Conservation (phyloP, 2,797 vertebrate genomes). For the Corythornis leucogaster region DNA sequence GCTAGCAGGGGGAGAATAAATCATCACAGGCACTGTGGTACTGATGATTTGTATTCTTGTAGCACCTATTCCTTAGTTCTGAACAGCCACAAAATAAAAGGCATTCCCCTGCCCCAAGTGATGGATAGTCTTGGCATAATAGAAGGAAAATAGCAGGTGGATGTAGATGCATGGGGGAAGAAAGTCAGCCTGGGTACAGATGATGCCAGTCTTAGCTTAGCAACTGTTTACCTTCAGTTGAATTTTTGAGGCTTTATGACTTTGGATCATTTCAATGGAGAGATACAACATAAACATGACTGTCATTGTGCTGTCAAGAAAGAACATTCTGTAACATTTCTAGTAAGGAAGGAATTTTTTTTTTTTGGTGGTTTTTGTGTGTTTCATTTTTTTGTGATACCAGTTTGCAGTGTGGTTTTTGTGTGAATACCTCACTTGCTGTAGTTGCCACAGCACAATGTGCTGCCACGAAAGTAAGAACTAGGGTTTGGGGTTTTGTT, state of each 20-base stretch:
- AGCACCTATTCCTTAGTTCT: neutral
- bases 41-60: conserved; percentile 33
- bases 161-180: neutral
- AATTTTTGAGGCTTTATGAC: conserved; percentile 22
- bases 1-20: neutral
- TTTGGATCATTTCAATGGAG: neutral
- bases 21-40: neutral
- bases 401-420: neutral
- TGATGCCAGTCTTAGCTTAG: neutral
- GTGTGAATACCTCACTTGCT: neutral
- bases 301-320: neutral
- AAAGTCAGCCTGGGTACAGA: neutral
- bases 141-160: conserved; percentile 46
- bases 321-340: neutral
- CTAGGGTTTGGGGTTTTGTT: neutral
- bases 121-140: conserved; percentile 46
- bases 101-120: conserved; percentile 25
- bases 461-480: neutral
- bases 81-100: conserved; percentile 21
- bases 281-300: neutral
- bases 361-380: neutral
- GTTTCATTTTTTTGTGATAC: neutral
- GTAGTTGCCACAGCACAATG: neutral
- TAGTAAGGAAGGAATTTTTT: neutral
- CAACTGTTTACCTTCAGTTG: conserved; percentile 5